Conservation (phyloP, 2,888 invertebrate genomes). For the Lepidocyrtoides sp. region DNA sequence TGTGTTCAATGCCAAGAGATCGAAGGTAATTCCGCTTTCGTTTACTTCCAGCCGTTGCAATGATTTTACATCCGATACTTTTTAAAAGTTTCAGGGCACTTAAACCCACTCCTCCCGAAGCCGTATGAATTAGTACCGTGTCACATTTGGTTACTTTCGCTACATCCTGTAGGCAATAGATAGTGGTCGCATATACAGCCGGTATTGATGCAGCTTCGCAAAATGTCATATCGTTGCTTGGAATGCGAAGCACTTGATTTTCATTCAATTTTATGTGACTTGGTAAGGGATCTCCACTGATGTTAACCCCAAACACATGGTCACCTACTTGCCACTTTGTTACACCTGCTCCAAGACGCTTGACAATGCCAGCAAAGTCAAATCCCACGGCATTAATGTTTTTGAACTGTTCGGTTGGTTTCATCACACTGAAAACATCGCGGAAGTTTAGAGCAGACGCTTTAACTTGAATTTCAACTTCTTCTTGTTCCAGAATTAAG, state of each 20-base stretch:
- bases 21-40: constrained; percentile 54
- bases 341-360: neutral
- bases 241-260: neutral
- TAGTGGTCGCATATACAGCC: constrained; percentile 50
- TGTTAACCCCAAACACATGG: constrained; percentile 33
- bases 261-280: constrained; percentile 44
- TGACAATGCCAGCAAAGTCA: constrained; percentile 33
- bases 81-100: constrained; percentile 46
- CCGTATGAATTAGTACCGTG: constrained; percentile 65
- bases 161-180: constrained; percentile 42
- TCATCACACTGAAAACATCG: constrained; percentile 40
- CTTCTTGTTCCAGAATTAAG: neutral
- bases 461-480: constrained; percentile 61
- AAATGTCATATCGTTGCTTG: neutral
- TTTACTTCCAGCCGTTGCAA: constrained; percentile 65
- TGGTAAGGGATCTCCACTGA: neutral
- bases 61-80: constrained; percentile 48
- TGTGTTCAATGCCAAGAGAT: constrained; percentile 54
- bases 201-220: constrained; percentile 62
- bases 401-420: constrained; percentile 21
- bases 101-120: constrained; percentile 75
- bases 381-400: neutral
- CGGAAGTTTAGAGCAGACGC: constrained; percentile 43
- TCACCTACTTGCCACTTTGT: constrained; percentile 53
- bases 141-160: constrained; percentile 48